Base-by-base conservation (phyloP, 2,888 invertebrate species). In the Orthosia incerta region DNA sequence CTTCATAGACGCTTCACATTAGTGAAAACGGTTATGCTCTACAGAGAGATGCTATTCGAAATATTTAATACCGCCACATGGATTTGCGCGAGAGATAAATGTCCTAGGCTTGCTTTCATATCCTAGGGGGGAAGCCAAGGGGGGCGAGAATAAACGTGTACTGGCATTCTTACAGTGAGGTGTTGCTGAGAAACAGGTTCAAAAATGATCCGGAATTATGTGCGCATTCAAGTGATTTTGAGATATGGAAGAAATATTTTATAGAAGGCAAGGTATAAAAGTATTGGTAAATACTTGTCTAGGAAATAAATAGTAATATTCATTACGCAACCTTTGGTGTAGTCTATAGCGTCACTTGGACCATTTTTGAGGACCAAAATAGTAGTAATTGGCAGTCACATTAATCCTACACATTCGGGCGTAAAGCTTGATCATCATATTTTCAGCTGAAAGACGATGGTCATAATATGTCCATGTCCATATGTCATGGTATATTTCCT, bases 41-140 rank as follows among this genome's bases (percentile, higher is more conserved):
- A 67, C 67, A 70, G 71, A 61, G 71, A 57, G 68, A 48, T 67
- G 76, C 74, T 72, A 87, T 88, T 84, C 76, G 73, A 88, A 89
- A 89, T 89, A 90, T 90, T 89, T 88, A 89, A 90, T 89, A 89
- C 87, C 82, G 72, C 82, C 84, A 57, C 83, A 65, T 79, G 85
- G 88, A 88, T 88, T 87, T 87, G 73, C 81, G 64, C 50, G 20
- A 13, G 67, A 79, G 83, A 79, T 82, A 70, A 70, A 80, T 82
- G 57, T 78, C 46, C 79, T 82, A 59, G 59, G 66, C 65, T 63
- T 60, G 66, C 68, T 63, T 60, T 56, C 69, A 81, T 61, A 45
- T 57, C 39, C 18, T 59, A 26, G 23, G 23, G 48, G 20, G 39
- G 50, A 12, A 18, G 7, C 16, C 7, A 11, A n/a, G 31, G 53